These are phyloP conservation scores for Drosophila aff. DNA, from an alignment of 1,140 invertebrate genomes.

Conservation along the genomic window DNA sequence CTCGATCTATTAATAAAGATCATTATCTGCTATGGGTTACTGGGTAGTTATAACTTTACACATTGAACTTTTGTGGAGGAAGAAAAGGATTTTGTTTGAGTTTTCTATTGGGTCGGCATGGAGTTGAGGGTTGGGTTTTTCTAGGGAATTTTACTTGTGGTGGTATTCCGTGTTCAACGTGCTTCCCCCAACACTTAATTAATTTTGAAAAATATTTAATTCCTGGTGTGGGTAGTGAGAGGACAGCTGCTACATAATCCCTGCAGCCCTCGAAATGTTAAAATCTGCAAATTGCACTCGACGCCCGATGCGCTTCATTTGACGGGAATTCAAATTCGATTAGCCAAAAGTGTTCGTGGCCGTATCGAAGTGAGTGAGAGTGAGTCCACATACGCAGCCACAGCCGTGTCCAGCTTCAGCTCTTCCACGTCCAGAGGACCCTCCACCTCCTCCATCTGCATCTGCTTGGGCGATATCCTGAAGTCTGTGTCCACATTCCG, in stretches of 20 bases:
- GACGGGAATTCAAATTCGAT: conserved; percentile 69
- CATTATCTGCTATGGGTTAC: too few species aligned
- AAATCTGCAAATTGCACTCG: conserved; percentile 50
- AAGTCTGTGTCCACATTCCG: conserved; percentile 38
- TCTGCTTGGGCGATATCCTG: conserved; percentile 9
- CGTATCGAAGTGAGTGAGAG: conserved; percentile 2
- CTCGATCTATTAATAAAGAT: too few species aligned
- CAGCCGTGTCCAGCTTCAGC: conserved; percentile 10
- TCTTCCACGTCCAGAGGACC: neutral
- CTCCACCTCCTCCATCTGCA: conserved; percentile 1
- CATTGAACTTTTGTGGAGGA: too few species aligned
- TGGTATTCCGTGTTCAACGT: neutral
- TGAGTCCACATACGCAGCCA: conserved; percentile 14
- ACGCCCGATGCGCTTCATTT: conserved; percentile 60
- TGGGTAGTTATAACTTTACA: too few species aligned
- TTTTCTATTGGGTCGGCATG: too few species aligned
- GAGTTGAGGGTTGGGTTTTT: too few species aligned
- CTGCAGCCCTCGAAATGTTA: conserved; percentile 2
- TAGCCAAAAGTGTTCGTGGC: conserved; percentile 59
- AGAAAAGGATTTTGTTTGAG: too few species aligned
- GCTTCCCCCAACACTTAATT: neutral
- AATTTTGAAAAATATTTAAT: neutral
- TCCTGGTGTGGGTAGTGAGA: neutral
- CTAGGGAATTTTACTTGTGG: too few species aligned
- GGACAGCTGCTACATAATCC: neutral